These are phyloP conservation scores for Pongo abelii DNA, from an alignment of 2,113 vertebrate species.

Conservation along the genomic window DNA sequence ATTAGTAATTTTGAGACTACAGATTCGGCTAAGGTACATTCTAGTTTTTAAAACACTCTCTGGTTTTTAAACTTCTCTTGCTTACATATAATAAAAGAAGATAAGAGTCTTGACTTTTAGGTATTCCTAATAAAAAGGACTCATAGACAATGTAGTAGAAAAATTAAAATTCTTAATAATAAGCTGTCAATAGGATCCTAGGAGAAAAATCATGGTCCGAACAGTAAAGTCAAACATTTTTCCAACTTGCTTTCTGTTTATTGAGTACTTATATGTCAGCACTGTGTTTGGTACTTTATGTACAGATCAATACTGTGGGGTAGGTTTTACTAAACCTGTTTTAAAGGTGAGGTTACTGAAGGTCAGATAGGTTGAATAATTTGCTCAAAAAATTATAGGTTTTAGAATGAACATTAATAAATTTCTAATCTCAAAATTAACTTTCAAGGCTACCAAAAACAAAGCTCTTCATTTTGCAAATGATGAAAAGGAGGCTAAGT, in stretches of 20 bases:
- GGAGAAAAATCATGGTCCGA: background rate
- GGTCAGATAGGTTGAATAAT: background rate
- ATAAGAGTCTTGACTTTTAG: conserved; percentile 17
- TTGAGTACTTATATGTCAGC: background rate
- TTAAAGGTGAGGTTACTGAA: conserved; percentile 24
- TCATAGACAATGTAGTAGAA: background rate
- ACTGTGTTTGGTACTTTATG: background rate
- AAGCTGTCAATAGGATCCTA: background rate
- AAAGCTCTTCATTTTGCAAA: background rate
- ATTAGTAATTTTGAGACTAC: conserved; percentile 47
- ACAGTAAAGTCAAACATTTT: background rate
- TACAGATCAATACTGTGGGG: background rate
- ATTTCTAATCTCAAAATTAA: background rate
- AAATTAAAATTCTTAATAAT: conserved; percentile 47
- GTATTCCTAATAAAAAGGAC: conserved; percentile 31
- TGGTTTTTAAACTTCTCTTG: background rate
- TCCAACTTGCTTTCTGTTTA: background rate
- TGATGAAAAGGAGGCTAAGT: background rate
- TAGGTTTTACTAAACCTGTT: conserved; percentile 33
- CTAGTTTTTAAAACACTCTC: conserved; percentile 15
- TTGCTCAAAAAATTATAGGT: background rate
- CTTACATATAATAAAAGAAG: conserved; percentile 33
- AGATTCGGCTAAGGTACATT: conserved; percentile 1
- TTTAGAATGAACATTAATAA: background rate
- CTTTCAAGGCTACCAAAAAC: conserved; percentile 10